phyloP scores from a whole-genome alignment of 1,140 invertebrate species.

The Platorchestia sp. region DNA sequence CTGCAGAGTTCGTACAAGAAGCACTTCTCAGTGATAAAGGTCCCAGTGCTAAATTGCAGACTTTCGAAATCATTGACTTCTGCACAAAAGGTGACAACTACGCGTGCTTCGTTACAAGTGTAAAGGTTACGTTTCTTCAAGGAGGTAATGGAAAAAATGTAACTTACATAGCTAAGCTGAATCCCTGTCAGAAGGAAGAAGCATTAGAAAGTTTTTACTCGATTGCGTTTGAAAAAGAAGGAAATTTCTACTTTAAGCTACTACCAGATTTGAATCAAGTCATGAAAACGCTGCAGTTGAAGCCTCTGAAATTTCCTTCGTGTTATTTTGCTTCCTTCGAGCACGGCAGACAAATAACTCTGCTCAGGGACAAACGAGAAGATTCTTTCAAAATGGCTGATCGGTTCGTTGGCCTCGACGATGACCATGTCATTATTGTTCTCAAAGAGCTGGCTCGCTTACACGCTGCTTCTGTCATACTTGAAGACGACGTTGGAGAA shows the following conservation, averaged over 20 bases:
- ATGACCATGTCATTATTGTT: constrained; percentile 28
- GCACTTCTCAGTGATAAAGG: constrained; percentile 57
- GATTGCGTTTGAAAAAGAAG: constrained; percentile 56
- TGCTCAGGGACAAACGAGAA: constrained; percentile 54
- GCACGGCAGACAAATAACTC: constrained; percentile 12
- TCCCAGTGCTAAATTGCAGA: constrained; percentile 7
- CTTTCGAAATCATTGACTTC: constrained; percentile 57
- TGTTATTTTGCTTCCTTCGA: constrained; percentile 50
- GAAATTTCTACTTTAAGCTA: constrained; percentile 53
- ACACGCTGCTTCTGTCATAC: constrained; percentile 28
- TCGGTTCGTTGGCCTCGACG: constrained; percentile 28
- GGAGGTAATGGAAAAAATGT: neutral
- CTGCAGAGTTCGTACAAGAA: constrained; percentile 46
- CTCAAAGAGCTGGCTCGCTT: constrained; percentile 41
- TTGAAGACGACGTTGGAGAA: neutral
- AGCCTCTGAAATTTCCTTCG: neutral
- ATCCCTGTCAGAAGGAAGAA: neutral
- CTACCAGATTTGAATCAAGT: constrained; percentile 19
- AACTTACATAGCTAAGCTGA: constrained; percentile 58
- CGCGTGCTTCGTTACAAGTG: constrained; percentile 57
- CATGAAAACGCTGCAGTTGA: neutral
- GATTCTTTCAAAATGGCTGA: constrained; percentile 52
- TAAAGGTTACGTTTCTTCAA: constrained; percentile 48
- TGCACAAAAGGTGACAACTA: constrained; percentile 61
- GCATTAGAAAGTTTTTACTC: neutral